phyloP scores from a whole-genome alignment of 2,113 vertebrate species.

The Salminus brasiliensis region DNA sequence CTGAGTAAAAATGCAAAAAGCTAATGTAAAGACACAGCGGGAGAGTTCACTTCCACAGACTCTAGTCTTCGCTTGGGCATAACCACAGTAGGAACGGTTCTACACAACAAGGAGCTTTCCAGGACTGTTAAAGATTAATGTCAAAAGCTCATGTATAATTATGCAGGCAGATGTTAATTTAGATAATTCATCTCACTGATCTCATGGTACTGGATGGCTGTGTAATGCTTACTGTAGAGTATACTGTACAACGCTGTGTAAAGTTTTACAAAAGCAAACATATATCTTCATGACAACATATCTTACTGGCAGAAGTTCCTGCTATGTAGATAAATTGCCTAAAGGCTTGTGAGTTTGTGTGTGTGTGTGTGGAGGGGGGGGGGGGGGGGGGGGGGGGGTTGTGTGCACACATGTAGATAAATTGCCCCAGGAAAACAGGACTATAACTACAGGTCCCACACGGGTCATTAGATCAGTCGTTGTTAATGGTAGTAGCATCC shows the following conservation, averaged over 20 bases:
- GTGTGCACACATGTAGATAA: constrained; percentile 26
- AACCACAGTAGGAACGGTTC: constrained; percentile 33
- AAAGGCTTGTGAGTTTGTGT: background rate
- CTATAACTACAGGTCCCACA: constrained; percentile 36
- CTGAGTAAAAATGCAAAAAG: constrained; percentile 54
- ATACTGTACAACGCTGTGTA: background rate
- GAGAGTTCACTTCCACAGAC: constrained; percentile 40
- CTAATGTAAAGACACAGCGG: constrained; percentile 53
- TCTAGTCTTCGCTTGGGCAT: constrained; percentile 36
- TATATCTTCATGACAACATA: constrained; percentile 4
- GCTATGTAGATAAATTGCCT: constrained; percentile 22
- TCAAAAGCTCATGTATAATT: constrained; percentile 51
- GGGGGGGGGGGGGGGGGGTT: no score
- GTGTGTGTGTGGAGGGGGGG: background rate
- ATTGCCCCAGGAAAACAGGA: constrained; percentile 1
- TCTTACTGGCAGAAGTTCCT: background rate
- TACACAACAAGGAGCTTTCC: constrained; percentile 38
- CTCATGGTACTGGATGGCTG: background rate
- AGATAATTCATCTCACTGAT: constrained; percentile 48
- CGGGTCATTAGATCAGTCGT: constrained; percentile 39
- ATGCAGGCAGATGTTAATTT: constrained; percentile 55
- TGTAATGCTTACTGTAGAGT: background rate
- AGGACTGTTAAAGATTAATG: constrained; percentile 53
- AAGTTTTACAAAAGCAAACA: background rate
- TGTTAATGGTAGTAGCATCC: constrained; percentile 29